Percentiles rank a stretch among this genome's conserved stretches.
Conservation (phyloP, 2,797 vertebrate genomes). For the Galago senegalensis region DNA sequence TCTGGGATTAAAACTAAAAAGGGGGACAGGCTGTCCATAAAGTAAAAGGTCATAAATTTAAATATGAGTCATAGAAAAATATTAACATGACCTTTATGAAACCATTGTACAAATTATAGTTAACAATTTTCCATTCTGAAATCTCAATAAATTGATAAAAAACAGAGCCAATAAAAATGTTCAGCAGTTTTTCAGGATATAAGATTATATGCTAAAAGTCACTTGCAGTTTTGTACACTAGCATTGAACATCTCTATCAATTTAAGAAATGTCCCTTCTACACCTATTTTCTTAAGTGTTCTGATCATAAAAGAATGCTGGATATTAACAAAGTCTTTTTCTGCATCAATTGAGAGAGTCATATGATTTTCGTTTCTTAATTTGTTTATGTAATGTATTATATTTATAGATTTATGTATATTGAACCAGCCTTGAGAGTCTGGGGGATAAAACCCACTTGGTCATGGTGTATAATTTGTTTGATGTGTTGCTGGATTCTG, state of each 20-base stretch:
- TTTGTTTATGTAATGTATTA: no score
- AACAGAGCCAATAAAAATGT: neutral
- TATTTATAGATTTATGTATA: no score
- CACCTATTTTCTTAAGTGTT: no score
- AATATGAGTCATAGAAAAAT: neutral
- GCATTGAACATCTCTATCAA: neutral
- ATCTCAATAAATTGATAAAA: neutral
- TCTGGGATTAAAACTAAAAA: neutral
- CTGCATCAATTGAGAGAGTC: no score
- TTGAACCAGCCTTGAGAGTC: no score
- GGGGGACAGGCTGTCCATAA: neutral
- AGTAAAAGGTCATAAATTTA: neutral
- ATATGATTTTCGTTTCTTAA: no score
- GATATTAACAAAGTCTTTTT: no score
- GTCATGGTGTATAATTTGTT: no score
- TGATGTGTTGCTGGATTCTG: no score
- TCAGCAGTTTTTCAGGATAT: neutral
- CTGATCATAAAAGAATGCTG: no score
- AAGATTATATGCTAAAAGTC: neutral
- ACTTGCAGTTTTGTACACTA: neutral
- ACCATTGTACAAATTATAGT: neutral
- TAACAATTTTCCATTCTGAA: neutral
- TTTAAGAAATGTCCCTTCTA: no score
- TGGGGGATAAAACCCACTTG: no score
- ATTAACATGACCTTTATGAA: neutral